Percentiles rank a stretch among this genome's conserved stretches.
Conservation (phyloP, 2,797 vertebrate species). For the Enteromius radiatus region DNA sequence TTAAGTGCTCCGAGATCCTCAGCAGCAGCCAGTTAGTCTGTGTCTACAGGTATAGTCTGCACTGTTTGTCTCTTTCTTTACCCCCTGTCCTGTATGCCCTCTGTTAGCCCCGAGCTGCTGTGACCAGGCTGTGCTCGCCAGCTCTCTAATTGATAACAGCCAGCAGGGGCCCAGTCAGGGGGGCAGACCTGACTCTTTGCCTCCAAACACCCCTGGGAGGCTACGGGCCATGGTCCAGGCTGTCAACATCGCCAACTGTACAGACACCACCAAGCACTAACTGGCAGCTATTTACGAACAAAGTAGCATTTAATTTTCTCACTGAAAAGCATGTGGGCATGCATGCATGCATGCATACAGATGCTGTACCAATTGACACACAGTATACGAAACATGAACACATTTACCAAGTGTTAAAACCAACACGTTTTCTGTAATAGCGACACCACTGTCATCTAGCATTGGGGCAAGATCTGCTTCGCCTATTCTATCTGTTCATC, state of each 20-base stretch:
- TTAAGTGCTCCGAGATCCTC: neutral
- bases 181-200: constrained; percentile 50
- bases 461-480: neutral
- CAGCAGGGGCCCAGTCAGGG: constrained; percentile 50
- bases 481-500: neutral
- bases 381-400: neutral
- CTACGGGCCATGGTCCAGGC: constrained; percentile 42
- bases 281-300: constrained; percentile 54
- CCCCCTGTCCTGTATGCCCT: constrained; percentile 26
- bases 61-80: constrained; percentile 8
- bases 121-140: constrained; percentile 50
- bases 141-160: constrained; percentile 62
- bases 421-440: neutral
- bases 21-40: neutral
- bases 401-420: neutral
- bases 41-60: constrained; percentile 43
- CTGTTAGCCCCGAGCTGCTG: constrained; percentile 45
- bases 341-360: neutral
- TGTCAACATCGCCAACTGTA: constrained; percentile 46
- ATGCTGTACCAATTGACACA: neutral
- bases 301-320: constrained; percentile 17
- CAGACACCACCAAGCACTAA: constrained; percentile 46
- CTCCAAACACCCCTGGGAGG: constrained; percentile 38
- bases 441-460: neutral
- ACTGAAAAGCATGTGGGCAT: constrained; percentile 19